Conservation (phyloP, 2,113 vertebrate species). For the Muscicapa adusta region DNA sequence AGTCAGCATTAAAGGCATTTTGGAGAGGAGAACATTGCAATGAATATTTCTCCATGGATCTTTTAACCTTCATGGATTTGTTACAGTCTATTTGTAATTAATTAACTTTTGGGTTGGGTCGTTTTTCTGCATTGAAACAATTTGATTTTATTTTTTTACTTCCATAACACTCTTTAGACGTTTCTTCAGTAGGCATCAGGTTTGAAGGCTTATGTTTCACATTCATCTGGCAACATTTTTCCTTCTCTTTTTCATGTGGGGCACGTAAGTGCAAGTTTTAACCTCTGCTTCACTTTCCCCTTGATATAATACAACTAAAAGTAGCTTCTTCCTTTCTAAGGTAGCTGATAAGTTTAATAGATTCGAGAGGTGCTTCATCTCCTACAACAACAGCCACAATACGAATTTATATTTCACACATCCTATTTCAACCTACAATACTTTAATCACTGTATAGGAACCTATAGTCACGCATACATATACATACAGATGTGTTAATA, state of each 20-base stretch:
- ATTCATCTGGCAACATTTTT: background rate
- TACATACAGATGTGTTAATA: fast-evolving
- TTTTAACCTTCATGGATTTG: background rate
- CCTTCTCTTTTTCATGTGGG: background rate
- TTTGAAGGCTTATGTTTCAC: background rate
- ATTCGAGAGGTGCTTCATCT: background rate
- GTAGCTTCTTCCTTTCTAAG: background rate
- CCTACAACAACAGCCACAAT: background rate
- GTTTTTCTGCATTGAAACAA: background rate
- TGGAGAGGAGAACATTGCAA: background rate
- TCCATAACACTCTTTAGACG: background rate
- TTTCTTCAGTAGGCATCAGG: background rate
- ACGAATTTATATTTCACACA: background rate
- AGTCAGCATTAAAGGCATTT: background rate
- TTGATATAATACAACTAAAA: background rate
- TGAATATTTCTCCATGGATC: background rate
- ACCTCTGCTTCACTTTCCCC: background rate
- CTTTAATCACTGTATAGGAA: background rate
- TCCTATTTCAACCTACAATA: background rate
- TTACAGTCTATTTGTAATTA: background rate
- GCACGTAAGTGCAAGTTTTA: background rate
- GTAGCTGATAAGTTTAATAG: background rate
- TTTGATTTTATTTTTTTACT: background rate
- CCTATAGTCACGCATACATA: background rate
- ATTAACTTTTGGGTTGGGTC: background rate